Conservation (phyloP, 2,888 invertebrate species). For the Chymomyza amoena region DNA sequence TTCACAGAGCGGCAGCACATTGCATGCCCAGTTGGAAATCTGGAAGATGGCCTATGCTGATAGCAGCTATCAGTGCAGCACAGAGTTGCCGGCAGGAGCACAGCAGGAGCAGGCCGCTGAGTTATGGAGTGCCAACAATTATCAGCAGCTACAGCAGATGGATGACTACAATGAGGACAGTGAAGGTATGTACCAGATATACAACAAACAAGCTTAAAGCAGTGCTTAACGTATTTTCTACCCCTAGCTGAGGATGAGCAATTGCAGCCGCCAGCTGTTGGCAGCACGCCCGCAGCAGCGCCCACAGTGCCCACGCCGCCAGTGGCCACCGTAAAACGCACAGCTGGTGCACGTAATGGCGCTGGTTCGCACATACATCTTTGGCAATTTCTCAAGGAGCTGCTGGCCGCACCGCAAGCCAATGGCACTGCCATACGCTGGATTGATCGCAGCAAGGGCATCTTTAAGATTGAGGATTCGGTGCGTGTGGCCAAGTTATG, state of each 20-base stretch:
- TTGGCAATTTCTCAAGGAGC: constrained; percentile 99
- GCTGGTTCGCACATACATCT: constrained; percentile 94
- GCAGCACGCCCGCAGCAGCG: constrained; percentile 33
- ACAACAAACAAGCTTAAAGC: not conserved
- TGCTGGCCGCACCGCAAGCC: constrained; percentile 91
- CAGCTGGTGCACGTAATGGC: constrained; percentile 79
- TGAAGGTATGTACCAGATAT: constrained; percentile 65
- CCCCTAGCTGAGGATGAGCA: constrained; percentile 80
- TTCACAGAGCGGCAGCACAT: constrained; percentile 88
- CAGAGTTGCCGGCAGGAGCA: not conserved
- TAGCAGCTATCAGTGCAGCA: constrained; percentile 78
- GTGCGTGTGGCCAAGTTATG: constrained; percentile 97
- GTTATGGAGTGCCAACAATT: constrained; percentile 55
- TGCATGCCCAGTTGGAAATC: constrained; percentile 93
- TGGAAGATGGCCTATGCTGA: constrained; percentile 90
- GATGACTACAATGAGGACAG: constrained; percentile 69
- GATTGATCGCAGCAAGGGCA: constrained; percentile 95
- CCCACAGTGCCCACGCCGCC: constrained; percentile 49
- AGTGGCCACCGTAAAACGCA: constrained; percentile 40
- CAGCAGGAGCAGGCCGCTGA: constrained; percentile 13
- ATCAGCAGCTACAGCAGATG: constrained; percentile 53
- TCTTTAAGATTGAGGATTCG: constrained; percentile 99
- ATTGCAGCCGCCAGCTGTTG: constrained; percentile 30
- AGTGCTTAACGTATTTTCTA: constrained; percentile 21
- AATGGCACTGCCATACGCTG: constrained; percentile 98